A percentile compares a stretch with the other conserved stretches of the same genome.
These are phyloP conservation scores for Eutolmus rufibarbis DNA, from an alignment of 2,888 invertebrate genomes.

Conservation along the genomic window DNA sequence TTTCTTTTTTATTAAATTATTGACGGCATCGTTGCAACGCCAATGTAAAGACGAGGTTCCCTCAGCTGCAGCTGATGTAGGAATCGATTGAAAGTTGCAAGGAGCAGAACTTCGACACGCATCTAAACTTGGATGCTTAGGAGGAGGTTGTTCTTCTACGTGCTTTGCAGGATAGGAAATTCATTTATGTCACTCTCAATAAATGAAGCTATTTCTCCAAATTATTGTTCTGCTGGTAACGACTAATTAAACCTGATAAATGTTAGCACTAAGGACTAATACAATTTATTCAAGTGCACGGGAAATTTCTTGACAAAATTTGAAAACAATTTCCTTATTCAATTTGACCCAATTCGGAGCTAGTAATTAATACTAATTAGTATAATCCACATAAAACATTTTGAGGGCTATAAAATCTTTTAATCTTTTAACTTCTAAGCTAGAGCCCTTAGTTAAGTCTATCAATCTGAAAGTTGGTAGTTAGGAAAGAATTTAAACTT, in stretches of 20 bases:
- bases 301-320: neutral
- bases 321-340: neutral
- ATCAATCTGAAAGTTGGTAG: too few species aligned
- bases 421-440: too few species aligned
- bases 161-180: neutral
- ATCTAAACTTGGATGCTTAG: neutral
- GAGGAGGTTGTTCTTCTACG: neutral
- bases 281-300: neutral
- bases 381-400: too few species aligned
- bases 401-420: too few species aligned
- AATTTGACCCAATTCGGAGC: neutral
- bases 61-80: neutral
- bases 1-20: neutral
- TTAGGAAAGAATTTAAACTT: too few species aligned
- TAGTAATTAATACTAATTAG: too few species aligned
- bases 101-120: neutral
- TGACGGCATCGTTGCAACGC: neutral
- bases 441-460: too few species aligned
- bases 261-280: neutral
- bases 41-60: neutral
- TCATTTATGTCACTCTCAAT: neutral
- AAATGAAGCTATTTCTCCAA: neutral
- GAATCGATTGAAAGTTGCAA: neutral
- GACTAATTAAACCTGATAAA: neutral
- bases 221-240: neutral